Base-by-base conservation (phyloP, 1,140 invertebrate species). In the Drosophila sproati region DNA sequence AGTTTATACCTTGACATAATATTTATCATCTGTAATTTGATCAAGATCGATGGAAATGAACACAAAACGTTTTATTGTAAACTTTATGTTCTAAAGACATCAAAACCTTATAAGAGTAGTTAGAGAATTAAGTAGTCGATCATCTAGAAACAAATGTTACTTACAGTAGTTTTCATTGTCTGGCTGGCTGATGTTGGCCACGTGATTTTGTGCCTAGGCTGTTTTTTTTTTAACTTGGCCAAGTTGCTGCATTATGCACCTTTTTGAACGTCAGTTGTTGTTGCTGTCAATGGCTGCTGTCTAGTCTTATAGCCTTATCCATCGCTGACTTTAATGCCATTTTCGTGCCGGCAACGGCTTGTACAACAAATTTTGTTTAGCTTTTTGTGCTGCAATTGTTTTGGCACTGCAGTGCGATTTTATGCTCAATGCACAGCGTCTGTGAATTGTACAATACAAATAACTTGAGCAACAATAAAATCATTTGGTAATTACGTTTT, bases 261-360 rank as follows among this genome's bases (percentile, higher is more conserved):
- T 68, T 59, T 64, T 62, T 62, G 47, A 51, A 68, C 61, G 62
- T 45, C 55, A 54, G 48, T 48, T 66, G 45, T 41, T 67, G 66
- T 37, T 72, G 61, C 48, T 67, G 56, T 75, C 55, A 50, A 60
- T 72, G 34, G 50, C 43, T 72, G 43, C 56, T 77, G 67, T 72
- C 47, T 64, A 34, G 75, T 79, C 68, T 72, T 86, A 76, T 64
- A 34, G 75, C 77, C 68, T 72, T 86, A 76, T 81, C 74, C 82
- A 81, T 67, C 82, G 74, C 68, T 66, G 75, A 71, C 77, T 88
- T 88, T 87, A 87, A 87, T 88, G 82, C 82, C 83, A 87, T 82
- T 82, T 87, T 88, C 82, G 83, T 87, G 82, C 69, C 83, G 55
- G 73, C 80, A 73, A 62, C 78, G 66, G 51, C 52, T 45, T 41